Conservation (phyloP, 2,888 invertebrate species). For the Melanchra persicariae region DNA sequence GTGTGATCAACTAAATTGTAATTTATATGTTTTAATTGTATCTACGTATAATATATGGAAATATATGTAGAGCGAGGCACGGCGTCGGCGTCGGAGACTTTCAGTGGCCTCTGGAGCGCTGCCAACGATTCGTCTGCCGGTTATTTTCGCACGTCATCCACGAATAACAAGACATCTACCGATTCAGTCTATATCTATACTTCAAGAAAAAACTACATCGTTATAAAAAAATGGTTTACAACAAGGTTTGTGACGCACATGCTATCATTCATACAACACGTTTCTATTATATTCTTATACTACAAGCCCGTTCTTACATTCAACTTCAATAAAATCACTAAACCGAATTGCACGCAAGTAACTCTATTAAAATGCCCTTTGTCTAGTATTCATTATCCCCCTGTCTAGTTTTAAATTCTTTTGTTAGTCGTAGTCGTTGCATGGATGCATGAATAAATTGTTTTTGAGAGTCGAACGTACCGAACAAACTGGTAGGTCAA, state of each 20-base stretch:
- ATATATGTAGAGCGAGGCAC: slow-evolving; percentile 74
- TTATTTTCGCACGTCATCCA: slow-evolving; percentile 88
- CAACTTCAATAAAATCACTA: slow-evolving; percentile 74
- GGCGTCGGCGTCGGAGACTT: slow-evolving; percentile 80
- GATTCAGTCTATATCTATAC: slow-evolving; percentile 49
- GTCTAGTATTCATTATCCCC: slow-evolving; percentile 90
- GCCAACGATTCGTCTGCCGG: slow-evolving; percentile 86
- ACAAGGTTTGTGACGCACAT: slow-evolving; percentile 37
- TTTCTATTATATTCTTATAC: slow-evolving; percentile 57
- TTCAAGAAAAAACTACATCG: slow-evolving; percentile 46
- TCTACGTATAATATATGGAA: slow-evolving; percentile 59
- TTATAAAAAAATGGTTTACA: slow-evolving; percentile 45
- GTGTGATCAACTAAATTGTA: slow-evolving; percentile 34
- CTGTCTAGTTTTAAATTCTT: slow-evolving; percentile 90
- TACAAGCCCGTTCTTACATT: slow-evolving; percentile 73
- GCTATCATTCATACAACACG: slow-evolving; percentile 52
- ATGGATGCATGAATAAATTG: slow-evolving; percentile 90
- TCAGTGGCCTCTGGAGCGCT: slow-evolving; percentile 84
- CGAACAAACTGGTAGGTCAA: slow-evolving; percentile 90
- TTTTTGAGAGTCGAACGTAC: slow-evolving; percentile 87
- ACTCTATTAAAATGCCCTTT: slow-evolving; percentile 88
- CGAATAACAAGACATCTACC: slow-evolving; percentile 80
- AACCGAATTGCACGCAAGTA: slow-evolving; percentile 87
- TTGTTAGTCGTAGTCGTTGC: slow-evolving; percentile 86
- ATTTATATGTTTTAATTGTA: slow-evolving; percentile 56